Evolutionary conservation across 2,888 invertebrate species (phyloP).

Genomic region (Kryphioiulus occultus): DNA sequence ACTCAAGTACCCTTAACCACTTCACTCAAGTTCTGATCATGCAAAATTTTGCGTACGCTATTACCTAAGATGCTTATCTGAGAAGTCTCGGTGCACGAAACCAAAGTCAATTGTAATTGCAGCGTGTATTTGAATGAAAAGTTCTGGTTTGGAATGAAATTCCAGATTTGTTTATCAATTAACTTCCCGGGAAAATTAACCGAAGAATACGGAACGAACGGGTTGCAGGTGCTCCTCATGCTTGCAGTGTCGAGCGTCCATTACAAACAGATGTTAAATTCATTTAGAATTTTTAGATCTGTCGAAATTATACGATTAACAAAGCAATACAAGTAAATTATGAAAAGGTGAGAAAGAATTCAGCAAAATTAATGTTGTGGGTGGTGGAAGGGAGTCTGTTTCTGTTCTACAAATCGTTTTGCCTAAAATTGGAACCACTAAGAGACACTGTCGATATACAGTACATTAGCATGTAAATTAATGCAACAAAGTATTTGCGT

Average conservation of each 20-base stretch:
- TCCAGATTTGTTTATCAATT: neutral
- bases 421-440: too few relatives aligned
- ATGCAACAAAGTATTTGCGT: too few relatives aligned
- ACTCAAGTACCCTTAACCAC: too few relatives aligned
- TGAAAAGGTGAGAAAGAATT: neutral
- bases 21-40: too few relatives aligned
- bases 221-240: conserved; percentile 29
- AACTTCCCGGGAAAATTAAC: neutral
- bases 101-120: neutral
- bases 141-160: neutral
- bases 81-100: neutral
- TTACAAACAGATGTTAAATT: neutral
- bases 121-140: neutral
- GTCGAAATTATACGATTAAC: neutral
- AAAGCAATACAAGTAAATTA: conserved; percentile 20
- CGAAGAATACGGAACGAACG: neutral
- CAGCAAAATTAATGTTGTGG: neutral
- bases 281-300: neutral
- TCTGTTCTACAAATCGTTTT: too few relatives aligned
- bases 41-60: neutral
- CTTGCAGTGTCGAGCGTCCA: conserved; percentile 12
- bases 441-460: too few relatives aligned
- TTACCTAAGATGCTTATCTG: neutral
- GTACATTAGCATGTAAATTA: too few relatives aligned
- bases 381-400: too few relatives aligned